phyloP scores from a whole-genome alignment of 2,113 vertebrate species.

The Probosciger aterrimus region DNA sequence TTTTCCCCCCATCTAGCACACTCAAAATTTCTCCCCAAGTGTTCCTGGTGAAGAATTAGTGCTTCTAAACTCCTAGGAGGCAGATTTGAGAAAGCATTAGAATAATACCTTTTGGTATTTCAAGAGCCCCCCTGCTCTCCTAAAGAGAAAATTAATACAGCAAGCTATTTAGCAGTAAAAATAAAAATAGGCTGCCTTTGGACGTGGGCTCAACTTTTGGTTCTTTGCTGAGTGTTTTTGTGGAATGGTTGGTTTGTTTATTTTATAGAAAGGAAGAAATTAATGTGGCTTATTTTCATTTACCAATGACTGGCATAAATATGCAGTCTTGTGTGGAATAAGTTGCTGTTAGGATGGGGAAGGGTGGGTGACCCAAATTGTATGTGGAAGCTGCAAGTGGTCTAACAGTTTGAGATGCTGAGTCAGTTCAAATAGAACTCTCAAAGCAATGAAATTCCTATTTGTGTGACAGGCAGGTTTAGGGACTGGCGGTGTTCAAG shows the following conservation, averaged over 20 bases:
- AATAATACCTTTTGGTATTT: constrained; percentile 19
- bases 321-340: neutral
- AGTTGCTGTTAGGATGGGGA: neutral
- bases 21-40: neutral
- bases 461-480: neutral
- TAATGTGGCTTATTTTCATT: neutral
- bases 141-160: neutral
- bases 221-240: neutral
- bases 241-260: neutral
- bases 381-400: neutral
- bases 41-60: neutral
- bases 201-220: neutral
- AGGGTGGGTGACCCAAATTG: neutral
- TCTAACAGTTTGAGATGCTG: neutral
- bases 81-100: constrained; percentile 17
- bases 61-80: neutral
- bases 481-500: neutral
- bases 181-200: neutral
- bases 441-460: neutral
- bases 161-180: neutral
- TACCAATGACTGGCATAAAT: neutral
- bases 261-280: neutral
- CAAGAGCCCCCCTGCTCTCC: neutral
- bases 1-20: neutral
- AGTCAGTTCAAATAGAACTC: neutral